Evolutionary conservation across 2,888 invertebrate genomes (phyloP), one percentile per base, ranked within the genome.

Genomic region (Scaptomyza cyrtandrae): DNA sequence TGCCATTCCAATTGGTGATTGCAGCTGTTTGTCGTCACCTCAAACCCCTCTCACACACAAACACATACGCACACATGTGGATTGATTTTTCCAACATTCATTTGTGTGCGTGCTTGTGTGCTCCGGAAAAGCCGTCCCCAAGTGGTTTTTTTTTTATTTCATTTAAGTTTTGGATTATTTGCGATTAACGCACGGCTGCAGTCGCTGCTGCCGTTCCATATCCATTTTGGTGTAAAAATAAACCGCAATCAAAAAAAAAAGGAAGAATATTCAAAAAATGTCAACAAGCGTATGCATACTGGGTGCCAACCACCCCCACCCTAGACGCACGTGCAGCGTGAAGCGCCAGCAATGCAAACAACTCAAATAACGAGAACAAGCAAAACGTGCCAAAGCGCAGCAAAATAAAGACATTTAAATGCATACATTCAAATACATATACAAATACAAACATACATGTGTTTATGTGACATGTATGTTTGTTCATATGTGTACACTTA

Each of bases 1-100:
- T 65, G 61, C 58, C 50, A 76, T 66, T 68, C 73, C 76, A 68
- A 81, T 84, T 72, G 75, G 78, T 60, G 41, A 39, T 49, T 79
- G 73, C 78, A 78, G 80, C 77, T 77, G 78, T 77, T 78, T 80
- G 74, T 57, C 60, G 63, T 62, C 62, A 59, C 62, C 75, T 55
- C 61, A 37, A 6, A 52, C 9, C 41, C 3, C 10, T 41, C 14
- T 9, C 41, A 57, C 45, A 44, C 52, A 46, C 39, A 57, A 46
- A 14, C 9, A 0, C 11, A 14, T 11, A 78, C 79, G 56, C 67
- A 81, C 77, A 83, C 88, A 88, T 80, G 69, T 83, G 69, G 80
- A 80, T 83, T 83, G 83, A 83, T 83, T 83, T 83, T 88, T 83
- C 83, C 86, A 86, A 78, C 82, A 67, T 56, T 61, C 49, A 33